Base-by-base conservation (phyloP, 2,888 invertebrate species). In the Hipparchia sbordonii region DNA sequence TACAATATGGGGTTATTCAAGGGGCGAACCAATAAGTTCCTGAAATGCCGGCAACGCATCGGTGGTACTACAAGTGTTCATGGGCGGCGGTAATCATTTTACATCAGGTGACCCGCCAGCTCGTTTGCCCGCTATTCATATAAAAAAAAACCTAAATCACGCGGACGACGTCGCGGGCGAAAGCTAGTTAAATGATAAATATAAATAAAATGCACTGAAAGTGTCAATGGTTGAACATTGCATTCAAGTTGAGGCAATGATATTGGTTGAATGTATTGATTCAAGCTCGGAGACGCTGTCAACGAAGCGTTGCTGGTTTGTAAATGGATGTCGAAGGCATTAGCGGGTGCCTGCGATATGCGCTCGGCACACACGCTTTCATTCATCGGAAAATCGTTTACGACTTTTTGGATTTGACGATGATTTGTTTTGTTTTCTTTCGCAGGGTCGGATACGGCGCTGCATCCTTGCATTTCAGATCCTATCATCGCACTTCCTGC, bases 301-400 rank as follows among this genome's bases (percentile, higher is more conserved):
- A 74, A 74, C 72, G 72, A 72, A 66, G 63, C 70, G 72, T 70
- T 61, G 63, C 74, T 77, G 82, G 48, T 39, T 59, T 6, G 83
- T 78, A 82, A 78, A 79, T 80, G 84, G 85, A 85, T 89, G 87
- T 79, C 78, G 75, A 76, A 79, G 77, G 80, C 79, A 83, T 85
- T 85, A 85, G 82, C 85, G 76, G 72, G 70, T 52, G 72, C 77
- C 75, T 77, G 80, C 74, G 79, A 75, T 72, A 76, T 78, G 80
- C 74, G 79, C 67, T 72, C 61, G 67, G 67, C 73, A 76, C 72
- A 73, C 74, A 73, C 68, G 72, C 74, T 73, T 76, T 73, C 75
- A 75, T 76, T 73, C 73, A 75, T 76, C 62, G 74, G 69, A 70
- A 72, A 65, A 63, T 65, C 62, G 45, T 70, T 48, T 56, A 67